These are phyloP conservation scores for Capra hircus DNA, from an alignment of 2,113 vertebrate species.

Conservation along the genomic window DNA sequence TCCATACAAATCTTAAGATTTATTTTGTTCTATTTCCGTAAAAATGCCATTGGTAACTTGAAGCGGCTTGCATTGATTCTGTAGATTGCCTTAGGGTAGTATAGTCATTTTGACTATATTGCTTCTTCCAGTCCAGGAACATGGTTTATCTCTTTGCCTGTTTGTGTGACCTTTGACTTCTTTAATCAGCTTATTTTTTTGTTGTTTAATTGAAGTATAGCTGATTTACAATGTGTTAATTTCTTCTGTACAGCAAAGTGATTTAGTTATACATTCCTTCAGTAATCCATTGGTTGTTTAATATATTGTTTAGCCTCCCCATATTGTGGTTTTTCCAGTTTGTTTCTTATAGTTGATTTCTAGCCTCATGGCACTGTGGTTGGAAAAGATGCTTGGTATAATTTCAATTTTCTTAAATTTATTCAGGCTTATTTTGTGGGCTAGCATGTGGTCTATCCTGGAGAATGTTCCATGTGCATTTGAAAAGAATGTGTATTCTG, in stretches of 20 bases:
- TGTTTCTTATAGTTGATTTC: background rate
- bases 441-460: background rate
- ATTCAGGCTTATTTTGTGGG: background rate
- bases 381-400: background rate
- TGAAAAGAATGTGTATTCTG: background rate
- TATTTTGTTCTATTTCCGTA: background rate
- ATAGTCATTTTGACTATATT: background rate
- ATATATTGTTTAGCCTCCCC: background rate
- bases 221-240: background rate
- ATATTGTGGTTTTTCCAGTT: background rate
- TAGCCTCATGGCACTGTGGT: background rate
- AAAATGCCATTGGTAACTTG: background rate
- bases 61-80: background rate
- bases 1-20: background rate
- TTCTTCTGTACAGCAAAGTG: background rate
- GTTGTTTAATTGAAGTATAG: background rate
- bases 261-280: background rate
- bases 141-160: background rate
- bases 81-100: background rate
- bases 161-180: background rate
- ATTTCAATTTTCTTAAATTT: background rate
- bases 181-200: background rate
- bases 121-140: background rate
- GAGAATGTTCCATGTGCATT: background rate
- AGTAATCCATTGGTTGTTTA: background rate